A percentile compares a stretch with the other conserved stretches of the same genome.
Evolutionary conservation across 2,113 vertebrate species (phyloP).

Genomic region (Phaethon lepturus): DNA sequence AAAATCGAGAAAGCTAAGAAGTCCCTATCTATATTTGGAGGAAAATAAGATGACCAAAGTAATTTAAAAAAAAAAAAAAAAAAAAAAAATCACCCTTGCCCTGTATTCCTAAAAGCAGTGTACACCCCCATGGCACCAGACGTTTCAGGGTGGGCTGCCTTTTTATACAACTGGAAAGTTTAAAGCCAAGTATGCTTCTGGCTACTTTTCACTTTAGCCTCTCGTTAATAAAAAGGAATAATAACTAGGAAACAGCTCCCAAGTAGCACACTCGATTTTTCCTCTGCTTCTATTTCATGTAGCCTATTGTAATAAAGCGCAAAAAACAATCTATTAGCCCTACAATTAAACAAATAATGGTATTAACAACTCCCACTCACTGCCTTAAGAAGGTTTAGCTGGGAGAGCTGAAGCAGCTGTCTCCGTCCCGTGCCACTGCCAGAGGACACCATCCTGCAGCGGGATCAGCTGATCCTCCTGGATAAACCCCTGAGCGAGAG

Average conservation of each 20-base stretch:
- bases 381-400: conserved; percentile 42
- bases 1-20: neutral
- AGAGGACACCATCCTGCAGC: conserved; percentile 56
- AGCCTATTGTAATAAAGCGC: conserved; percentile 9
- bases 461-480: conserved; percentile 63
- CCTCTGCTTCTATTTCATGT: neutral
- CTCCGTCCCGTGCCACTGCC: conserved; percentile 43
- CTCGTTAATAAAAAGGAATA: neutral
- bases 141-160: neutral
- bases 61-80: neutral
- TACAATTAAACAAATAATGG: conserved; percentile 57
- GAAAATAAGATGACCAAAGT: neutral
- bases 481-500: conserved; percentile 50
- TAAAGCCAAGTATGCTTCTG: neutral
- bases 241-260: neutral
- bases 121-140: neutral
- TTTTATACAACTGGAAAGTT: neutral
- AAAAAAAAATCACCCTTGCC: conserved; percentile 3
- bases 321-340: neutral
- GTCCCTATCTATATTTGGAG: neutral
- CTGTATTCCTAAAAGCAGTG: neutral
- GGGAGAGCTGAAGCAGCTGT: conserved; percentile 53
- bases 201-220: neutral
- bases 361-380: conserved; percentile 57
- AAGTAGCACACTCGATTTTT: neutral